A percentile compares a stretch with the other conserved stretches of the same genome.
Conservation (phyloP, 1,140 invertebrate species). For the Callitettix versicolor region DNA sequence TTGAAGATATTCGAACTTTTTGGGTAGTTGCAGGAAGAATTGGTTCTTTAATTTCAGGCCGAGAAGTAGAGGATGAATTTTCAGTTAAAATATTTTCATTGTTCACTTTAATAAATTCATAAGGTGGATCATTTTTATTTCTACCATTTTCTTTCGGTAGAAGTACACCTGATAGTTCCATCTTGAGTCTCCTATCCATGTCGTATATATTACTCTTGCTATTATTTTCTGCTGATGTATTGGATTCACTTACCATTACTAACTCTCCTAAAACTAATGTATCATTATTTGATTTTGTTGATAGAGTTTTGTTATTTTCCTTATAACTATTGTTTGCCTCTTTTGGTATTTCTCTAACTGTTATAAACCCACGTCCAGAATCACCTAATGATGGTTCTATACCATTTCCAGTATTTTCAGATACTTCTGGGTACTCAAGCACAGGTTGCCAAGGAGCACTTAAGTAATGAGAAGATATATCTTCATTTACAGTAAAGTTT, state of each 20-base stretch:
- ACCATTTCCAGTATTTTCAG: constrained; percentile 11
- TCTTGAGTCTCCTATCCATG: constrained; percentile 4
- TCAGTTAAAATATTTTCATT: neutral
- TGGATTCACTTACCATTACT: neutral
- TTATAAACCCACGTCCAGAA: neutral
- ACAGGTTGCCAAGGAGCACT: constrained; percentile 22
- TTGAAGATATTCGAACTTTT: neutral
- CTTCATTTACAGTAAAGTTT: neutral
- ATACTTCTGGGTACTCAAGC: constrained; percentile 13
- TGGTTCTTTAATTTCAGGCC: constrained; percentile 20
- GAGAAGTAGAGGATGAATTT: constrained; percentile 11
- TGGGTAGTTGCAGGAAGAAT: constrained; percentile 7
- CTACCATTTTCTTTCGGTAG: neutral
- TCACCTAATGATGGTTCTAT: constrained; percentile 1
- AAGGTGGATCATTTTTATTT: constrained; percentile 7
- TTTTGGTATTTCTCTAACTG: neutral
- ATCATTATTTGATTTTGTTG: neutral
- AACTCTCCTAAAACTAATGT: constrained; percentile 4
- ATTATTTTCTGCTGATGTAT: neutral
- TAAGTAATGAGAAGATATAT: constrained; percentile 19
- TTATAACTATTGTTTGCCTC: neutral
- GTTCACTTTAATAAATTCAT: constrained; percentile 9
- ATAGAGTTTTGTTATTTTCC: neutral
- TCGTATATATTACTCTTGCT: constrained; percentile 1
- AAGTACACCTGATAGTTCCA: neutral